phyloP scores from a whole-genome alignment of 2,797 vertebrate genomes.

The Arnoldichthys spilopterus region DNA sequence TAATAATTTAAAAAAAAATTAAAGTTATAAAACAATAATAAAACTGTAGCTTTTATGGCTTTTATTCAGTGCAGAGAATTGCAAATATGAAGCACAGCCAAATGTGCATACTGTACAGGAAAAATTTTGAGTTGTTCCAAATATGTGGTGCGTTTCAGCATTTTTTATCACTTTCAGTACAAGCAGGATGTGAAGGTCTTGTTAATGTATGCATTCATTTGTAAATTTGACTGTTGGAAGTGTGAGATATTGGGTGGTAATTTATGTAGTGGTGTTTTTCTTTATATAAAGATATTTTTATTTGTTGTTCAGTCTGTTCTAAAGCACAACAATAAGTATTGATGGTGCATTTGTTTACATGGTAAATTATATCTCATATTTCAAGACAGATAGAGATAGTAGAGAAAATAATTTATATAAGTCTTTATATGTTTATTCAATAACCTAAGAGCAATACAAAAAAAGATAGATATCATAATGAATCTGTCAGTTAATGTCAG shows the following conservation, averaged over 20 bases:
- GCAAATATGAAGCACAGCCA: neutral
- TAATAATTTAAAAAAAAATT: neutral
- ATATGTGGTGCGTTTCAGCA: neutral
- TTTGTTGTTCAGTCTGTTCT: neutral
- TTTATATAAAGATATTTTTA: neutral
- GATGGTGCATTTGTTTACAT: too few species aligned
- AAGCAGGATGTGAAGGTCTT: constrained; percentile 1
- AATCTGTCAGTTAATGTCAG: too few species aligned
- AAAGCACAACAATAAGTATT: too few species aligned
- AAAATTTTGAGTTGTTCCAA: too few species aligned
- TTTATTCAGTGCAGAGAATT: neutral
- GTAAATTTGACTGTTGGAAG: neutral
- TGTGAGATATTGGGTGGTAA: neutral
- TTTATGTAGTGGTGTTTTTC: constrained; percentile 9
- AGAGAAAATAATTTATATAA: too few species aligned
- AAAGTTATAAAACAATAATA: neutral
- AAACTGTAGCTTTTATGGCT: neutral
- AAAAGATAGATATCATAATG: too few species aligned
- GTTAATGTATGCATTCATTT: neutral
- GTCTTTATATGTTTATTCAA: too few species aligned
- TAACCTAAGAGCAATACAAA: too few species aligned
- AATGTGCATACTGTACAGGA: neutral
- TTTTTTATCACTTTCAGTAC: neutral
- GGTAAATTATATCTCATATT: too few species aligned
- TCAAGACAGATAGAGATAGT: too few species aligned